Base-by-base conservation (phyloP, 2,797 vertebrate genomes). In the Enteromius mattozi region DNA sequence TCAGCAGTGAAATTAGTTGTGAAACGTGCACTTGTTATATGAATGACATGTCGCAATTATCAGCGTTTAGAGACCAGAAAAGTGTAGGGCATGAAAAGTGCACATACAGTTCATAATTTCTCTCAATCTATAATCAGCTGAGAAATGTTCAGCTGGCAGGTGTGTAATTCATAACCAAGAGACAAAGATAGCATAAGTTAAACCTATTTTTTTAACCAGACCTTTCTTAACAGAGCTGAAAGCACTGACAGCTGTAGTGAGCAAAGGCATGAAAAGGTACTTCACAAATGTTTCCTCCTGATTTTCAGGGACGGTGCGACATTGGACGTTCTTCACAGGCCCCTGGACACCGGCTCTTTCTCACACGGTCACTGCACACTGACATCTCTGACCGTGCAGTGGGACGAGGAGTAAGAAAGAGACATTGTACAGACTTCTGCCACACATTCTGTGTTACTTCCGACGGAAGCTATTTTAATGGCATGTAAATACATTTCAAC, bases 401-500 rank as follows among this genome's bases (percentile, higher is more conserved):
- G 85, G 75, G 80, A 82, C 51, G 30, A 45, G 78, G 51, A 65
- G 33, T 14, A 69, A 30, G 35, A 69, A 40, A 69, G 68, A 83
- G 35, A 78, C 76, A 59, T 76, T 12, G n/a, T 89, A 87, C 86
- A 90, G 89, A 91, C 87, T 90, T 87, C 84, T 85, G 66, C 79
- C 86, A 87, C 81, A 66, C 79, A 59, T 63, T 79, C 80, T 71
- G 80, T 81, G 63, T 74, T 59, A 79, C 85, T 86, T 87, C 82
- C 70, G 83, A 89, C 68, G 87, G 81, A 84, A 85, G 86, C 79
- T 86, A 87, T 85, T 83, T 84, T 80, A 85, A 85, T 86, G 85
- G 82, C 87, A 89, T 88, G 87, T 88, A 91, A 90, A 91, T 88
- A 87, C 84, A 89, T 88, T 91, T 90, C 80, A 90, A 75, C 88